phyloP scores from a whole-genome alignment of 2,797 vertebrate genomes.

The Pseudotriccus pelzelni region DNA sequence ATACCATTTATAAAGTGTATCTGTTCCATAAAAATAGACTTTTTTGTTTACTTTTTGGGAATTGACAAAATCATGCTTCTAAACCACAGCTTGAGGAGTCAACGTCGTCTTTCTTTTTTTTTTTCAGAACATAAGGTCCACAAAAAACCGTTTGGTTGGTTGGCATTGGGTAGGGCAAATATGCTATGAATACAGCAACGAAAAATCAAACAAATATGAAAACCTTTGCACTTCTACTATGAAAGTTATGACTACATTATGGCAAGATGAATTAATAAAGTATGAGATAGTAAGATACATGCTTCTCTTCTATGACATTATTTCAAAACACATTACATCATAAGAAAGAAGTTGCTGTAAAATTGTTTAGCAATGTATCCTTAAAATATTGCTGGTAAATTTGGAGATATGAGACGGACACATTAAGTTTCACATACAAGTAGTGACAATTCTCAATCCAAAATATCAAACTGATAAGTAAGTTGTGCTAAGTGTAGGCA shows the following conservation, averaged over 20 bases:
- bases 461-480: background rate
- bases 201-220: background rate
- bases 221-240: background rate
- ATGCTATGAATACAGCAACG: background rate
- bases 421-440: background rate
- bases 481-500: background rate
- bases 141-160: fast-evolving
- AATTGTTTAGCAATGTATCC: fast-evolving
- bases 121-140: background rate
- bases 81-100: background rate
- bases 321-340: background rate
- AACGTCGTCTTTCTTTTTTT: background rate
- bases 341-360: background rate
- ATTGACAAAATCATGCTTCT: background rate
- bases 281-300: background rate
- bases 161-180: background rate
- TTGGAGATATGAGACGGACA: background rate
- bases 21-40: background rate
- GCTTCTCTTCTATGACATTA: background rate
- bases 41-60: background rate
- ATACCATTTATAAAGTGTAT: background rate
- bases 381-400: background rate
- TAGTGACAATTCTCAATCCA: background rate
- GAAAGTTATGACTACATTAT: background rate
- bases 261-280: background rate